Base-by-base conservation (phyloP, 2,113 vertebrate genomes). In the Gambusia affinis region DNA sequence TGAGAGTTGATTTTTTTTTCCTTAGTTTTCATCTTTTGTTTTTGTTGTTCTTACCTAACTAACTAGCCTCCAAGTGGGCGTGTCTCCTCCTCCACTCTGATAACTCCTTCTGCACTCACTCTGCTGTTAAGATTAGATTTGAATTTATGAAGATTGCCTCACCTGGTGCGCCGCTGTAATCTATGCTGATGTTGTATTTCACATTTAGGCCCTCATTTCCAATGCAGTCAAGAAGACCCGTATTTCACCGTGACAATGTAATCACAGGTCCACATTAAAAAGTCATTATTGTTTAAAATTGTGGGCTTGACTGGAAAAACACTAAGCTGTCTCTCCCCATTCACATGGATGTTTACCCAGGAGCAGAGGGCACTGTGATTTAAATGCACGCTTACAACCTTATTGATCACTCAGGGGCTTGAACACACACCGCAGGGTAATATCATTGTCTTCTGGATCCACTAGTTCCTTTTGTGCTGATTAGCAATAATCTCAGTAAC, bases 201-300 rank as follows among this genome's bases (percentile, higher is more conserved):
- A 95, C 94, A 84, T 92, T 95, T 94, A 95, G 93, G 91, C 92
- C 95, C 95, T 96, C 95, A 94, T 96, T 96, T 94, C 88, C 89
- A 95, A 96, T 94, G 95, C 95, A 92, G 96, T 96, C 95, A 93
- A 94, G 95, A 95, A 82, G 91, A 90, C 78, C 92, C 91, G 92
- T 99, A 98, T 98, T 97, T 99, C 97, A 97, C 95, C 72, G 87
- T 99, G 98, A 98, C 98, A 98, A 96, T 97, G 98, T 99, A 98
- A 98, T 99, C 98, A 98, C 96, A 96, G 96, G 95, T 96, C 95
- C 96, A 94, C 97, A 99, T 98, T 98, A 98, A 99, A 98, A 98
- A 99, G 98, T 98, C 98, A 99, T 98, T 98, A 98, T 98, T 98
- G 98, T 99, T 98, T 97, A 98, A 97, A 97, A 97, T 97, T 94